phyloP scores from a whole-genome alignment of 2,888 invertebrate genomes.

The Diaphora mendica region DNA sequence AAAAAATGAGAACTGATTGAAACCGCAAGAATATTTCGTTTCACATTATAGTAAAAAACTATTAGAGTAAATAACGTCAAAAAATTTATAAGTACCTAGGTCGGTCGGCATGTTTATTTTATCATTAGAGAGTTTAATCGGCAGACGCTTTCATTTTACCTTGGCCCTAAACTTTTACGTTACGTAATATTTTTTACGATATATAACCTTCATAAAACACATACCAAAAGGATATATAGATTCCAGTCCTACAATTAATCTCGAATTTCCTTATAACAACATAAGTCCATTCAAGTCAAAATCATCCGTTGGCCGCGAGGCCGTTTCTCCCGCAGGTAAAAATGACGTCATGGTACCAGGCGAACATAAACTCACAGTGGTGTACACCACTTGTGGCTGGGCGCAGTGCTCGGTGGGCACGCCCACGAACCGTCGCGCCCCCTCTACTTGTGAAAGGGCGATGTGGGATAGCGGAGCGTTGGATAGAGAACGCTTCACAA shows the following conservation, averaged over 20 bases:
- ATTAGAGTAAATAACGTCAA: not conserved
- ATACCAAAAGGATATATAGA: not conserved
- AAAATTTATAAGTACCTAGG: too few relatives aligned
- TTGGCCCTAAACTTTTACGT: not conserved
- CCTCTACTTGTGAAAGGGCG: conserved; percentile 57
- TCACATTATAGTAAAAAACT: not conserved
- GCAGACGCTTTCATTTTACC: too few relatives aligned
- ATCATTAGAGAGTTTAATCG: too few relatives aligned
- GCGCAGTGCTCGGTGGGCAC: conserved; percentile 53
- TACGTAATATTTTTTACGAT: not conserved
- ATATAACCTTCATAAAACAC: not conserved
- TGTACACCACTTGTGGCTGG: conserved; percentile 52
- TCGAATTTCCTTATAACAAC: not conserved
- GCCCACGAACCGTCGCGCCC: conserved; percentile 67
- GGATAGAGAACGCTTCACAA: conserved; percentile 19
- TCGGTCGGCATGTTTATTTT: too few relatives aligned
- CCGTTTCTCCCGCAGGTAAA: conserved; percentile 63
- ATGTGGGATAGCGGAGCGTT: conserved; percentile 22
- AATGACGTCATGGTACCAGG: conserved; percentile 71
- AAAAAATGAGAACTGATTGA: not conserved
- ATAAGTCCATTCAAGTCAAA: conserved; percentile 8
- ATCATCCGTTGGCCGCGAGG: conserved; percentile 41
- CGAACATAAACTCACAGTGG: conserved; percentile 57
- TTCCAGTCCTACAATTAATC: not conserved
- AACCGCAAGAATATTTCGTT: not conserved